Base-by-base conservation (phyloP, 1,140 invertebrate species). In the Plutomurus gul region DNA sequence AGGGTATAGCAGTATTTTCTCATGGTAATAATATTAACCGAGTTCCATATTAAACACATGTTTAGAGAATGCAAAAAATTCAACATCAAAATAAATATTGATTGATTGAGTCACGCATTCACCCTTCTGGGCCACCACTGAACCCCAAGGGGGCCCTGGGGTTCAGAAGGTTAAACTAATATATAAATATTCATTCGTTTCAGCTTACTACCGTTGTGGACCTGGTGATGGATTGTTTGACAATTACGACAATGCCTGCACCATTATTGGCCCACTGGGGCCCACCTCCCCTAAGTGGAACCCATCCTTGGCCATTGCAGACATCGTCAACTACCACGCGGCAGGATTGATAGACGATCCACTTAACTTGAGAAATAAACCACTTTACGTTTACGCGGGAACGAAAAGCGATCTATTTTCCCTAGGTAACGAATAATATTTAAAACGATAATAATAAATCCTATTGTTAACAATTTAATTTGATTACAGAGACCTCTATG, bases 161-260 rank as follows among this genome's bases (percentile, higher is more conserved):
- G 7, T 27, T 71, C 22, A 27, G 7, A 27, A 30, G 13, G 10
- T 10, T 10, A 27, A 6, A 27, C 30, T 11, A 13, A n/a, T n/a
- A n/a, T n/a, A n/a, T n/a, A n/a, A n/a, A n/a, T 56, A 80, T 18
- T 11, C 30, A 25, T 11, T 56, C 1, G 0, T 74, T 74, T 72
- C 13, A 83, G 82, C 82, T 27, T 84, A 70, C 30, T 84, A 82
- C 47, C 33, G 83, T 56, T 84, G 83, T 72, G 83, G 83, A 1
- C 73, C 76, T 18, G 73, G 72, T 16, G 73, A 70, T 16, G 83
- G 81, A 3, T 39, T 36, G 3, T 40, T 76, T 36, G 77, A 75
- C 3, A 56, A 56, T 36, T 84, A 77, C 40, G 83, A 84, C 70
- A 47, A 60, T 25, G 71, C 71, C 5, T 82, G 81, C 25, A 80